These are phyloP conservation scores for Chirona hameri DNA, from an alignment of 2,888 invertebrate species.

Conservation along the genomic window DNA sequence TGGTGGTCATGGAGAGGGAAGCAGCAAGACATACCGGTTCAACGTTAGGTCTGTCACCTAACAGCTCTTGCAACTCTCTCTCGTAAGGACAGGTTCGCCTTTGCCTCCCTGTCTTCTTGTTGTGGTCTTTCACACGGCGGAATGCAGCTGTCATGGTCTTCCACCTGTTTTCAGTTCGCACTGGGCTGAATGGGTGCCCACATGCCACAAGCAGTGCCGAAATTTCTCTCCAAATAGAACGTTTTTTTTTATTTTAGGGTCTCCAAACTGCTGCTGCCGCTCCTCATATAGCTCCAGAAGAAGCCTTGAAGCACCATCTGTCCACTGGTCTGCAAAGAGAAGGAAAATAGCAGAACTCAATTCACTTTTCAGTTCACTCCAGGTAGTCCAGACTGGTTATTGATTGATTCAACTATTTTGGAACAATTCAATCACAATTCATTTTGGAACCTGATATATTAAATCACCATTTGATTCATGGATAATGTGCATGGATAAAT, in stretches of 20 bases:
- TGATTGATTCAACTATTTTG: no score
- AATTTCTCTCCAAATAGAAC: neutral
- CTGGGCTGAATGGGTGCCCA: neutral
- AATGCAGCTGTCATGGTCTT: neutral
- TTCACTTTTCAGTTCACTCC: no score
- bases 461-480: no score
- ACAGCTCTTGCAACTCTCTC: neutral
- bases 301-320: neutral
- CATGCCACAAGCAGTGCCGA: neutral
- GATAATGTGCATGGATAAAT: no score
- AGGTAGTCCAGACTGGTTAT: no score
- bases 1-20: no score
- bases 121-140: neutral
- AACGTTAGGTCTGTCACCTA: no score
- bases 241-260: neutral
- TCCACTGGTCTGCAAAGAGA: neutral
- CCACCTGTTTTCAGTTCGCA: neutral
- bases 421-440: no score
- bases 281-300: neutral
- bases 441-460: no score
- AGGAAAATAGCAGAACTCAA: no score
- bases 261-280: neutral
- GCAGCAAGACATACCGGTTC: no score
- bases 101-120: neutral
- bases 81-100: neutral